Evolutionary conservation across 1,140 invertebrate species (phyloP).

Genomic region (Papilio aristodemus): DNA sequence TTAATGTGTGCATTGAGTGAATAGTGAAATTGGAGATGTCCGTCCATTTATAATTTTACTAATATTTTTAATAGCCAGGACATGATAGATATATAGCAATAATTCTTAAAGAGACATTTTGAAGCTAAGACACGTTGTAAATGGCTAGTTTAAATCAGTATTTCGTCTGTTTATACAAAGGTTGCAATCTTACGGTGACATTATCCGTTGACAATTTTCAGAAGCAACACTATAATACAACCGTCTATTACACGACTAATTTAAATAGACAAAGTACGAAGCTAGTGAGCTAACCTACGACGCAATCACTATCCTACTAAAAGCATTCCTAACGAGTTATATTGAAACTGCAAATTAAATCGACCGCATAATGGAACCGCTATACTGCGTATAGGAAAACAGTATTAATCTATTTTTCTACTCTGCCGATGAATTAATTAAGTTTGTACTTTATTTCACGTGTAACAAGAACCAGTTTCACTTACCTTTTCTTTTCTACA

Average conservation of each 20-base stretch:
- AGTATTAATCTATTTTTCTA: slow-evolving; percentile 15
- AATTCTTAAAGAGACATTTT: too few relatives aligned
- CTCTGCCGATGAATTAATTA: neutral
- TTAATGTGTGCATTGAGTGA: too few relatives aligned
- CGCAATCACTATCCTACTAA: neutral
- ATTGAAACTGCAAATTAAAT: slow-evolving; percentile 23
- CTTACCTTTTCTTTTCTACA: neutral
- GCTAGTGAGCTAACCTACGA: neutral
- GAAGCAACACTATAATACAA: neutral
- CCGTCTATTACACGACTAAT: neutral
- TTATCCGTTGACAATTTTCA: neutral
- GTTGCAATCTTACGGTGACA: neutral
- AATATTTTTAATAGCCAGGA: too few relatives aligned
- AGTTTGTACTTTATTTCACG: neutral
- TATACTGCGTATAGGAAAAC: slow-evolving; percentile 13
- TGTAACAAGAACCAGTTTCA: neutral
- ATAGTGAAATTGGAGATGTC: too few relatives aligned
- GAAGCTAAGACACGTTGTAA: too few relatives aligned
- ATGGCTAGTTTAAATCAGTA: too few relatives aligned
- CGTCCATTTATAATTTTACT: too few relatives aligned
- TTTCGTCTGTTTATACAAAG: too few relatives aligned
- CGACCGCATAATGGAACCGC: slow-evolving; percentile 19
- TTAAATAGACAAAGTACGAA: neutral
- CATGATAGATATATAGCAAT: too few relatives aligned
- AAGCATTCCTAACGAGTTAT: slow-evolving; percentile 18